Base-by-base conservation (phyloP, 2,113 vertebrate species). In the Oceanites oceanicus region DNA sequence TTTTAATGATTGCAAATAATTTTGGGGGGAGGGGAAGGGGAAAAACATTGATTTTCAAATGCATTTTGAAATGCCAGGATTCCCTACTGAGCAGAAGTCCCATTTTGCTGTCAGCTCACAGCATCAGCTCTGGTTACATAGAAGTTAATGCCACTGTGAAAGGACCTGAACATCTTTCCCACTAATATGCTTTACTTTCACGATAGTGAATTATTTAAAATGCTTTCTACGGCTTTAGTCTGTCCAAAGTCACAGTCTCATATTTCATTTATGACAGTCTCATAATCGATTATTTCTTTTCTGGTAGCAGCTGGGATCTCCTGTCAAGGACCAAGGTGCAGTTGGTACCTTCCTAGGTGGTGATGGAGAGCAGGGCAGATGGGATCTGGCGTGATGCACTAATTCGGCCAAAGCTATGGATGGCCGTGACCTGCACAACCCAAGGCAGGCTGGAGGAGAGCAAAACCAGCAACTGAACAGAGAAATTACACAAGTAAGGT, bases 201-300 rank as follows among this genome's bases (percentile, higher is more conserved):
- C 59, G 44, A 56, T 70, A 38, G 75, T 92, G 88, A 92, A 95
- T 94, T 94, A 93, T 92, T 95, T 90, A 86, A 88, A 77, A 84
- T 86, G 70, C 52, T 95, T 77, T 86, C 65, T 75, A 18, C 67
- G 76, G 61, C 75, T 90, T 86, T 58, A 44, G 36, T 72, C 61
- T 95, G 36, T 45, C 88, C 56, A 34, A 68, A 74, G 66, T 74
- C 91, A 75, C 66, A 78, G 10, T 86, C 68, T 96, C 70, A 6
- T 88, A 42, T 73, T 92, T 93, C 73, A 5, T 84, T 92, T 59
- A 74, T 49, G 44, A 86, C 72, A 49, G 63, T 36, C 68, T 88
- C 40, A 63, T n/a, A 59, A 95, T 86, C 3, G 9, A 92, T 93
- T 89, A 29, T 75, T 93, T 92, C 44, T 92, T 73, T 78, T 80